A percentile compares a stretch with the other conserved stretches of the same genome.
Evolutionary conservation across 2,113 vertebrate species (phyloP).

Genomic region (Myiozetetes cayanensis): DNA sequence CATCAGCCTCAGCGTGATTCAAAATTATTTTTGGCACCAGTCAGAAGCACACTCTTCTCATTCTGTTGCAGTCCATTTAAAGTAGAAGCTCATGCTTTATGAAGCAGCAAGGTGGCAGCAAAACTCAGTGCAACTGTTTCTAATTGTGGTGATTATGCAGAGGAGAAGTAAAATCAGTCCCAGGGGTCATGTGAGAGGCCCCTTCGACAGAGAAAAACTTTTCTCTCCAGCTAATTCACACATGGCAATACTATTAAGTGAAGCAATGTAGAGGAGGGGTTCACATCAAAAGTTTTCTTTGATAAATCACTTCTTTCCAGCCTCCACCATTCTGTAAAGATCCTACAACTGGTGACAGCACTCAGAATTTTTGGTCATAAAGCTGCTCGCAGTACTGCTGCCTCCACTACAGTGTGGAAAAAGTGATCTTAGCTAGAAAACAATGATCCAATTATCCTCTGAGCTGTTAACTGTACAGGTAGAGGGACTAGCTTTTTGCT

Average conservation of each 20-base stretch:
- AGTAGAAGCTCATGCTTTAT: not conserved
- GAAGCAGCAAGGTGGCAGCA: not conserved
- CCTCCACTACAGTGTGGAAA: not conserved
- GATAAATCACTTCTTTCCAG: not conserved
- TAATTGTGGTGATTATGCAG: not conserved
- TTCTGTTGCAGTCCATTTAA: not conserved
- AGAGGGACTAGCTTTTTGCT: not conserved
- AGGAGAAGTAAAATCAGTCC: not conserved
- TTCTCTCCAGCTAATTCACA: not conserved
- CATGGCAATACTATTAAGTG: not conserved
- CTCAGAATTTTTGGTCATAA: not conserved
- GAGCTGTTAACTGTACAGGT: not conserved
- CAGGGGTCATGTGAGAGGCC: not conserved
- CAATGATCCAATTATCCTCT: too few relatives aligned
- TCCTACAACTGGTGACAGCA: not conserved
- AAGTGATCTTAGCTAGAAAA: not conserved
- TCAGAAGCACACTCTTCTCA: not conserved
- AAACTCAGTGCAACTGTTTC: not conserved
- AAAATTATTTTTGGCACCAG: not conserved
- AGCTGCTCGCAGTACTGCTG: fast-evolving
- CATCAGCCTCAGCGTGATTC: not conserved
- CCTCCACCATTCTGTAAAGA: not conserved
- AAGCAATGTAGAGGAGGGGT: not conserved
- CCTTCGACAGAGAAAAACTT: not conserved
- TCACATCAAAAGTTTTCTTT: not conserved